Evolutionary conservation across 2,888 invertebrate genomes (phyloP), one percentile per base, ranked within the genome.

Genomic region (Lamellibrachia satsuma): DNA sequence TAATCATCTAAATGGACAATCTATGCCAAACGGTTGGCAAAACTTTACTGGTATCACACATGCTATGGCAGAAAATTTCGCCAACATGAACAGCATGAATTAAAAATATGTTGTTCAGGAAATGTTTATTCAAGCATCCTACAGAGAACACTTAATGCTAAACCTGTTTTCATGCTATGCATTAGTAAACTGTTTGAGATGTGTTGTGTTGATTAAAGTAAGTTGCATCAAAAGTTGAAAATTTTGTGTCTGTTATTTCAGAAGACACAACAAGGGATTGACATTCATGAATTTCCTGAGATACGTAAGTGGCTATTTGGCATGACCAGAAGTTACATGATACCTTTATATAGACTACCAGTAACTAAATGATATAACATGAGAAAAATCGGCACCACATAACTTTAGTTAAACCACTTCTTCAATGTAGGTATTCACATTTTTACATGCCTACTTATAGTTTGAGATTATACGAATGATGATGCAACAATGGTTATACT

Each of bases 261-360:
- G 97, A 97, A 97, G 95, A 96, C 98, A 93, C 97, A 97, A n/a
- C 95, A 97, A 52, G 98, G 98, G 93, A 98, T 98, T 97, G 97
- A 97, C 93, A 97, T 98, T 92, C 98, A 98, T 94, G 98, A 98
- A 94, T 98, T 98, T 96, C 97, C 97, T 8, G 97, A 97, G 11
- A 97, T 99, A 92, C 96, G 97, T 57, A 94, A 93, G 94, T 93
- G 22, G 11, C 22, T 75, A 55, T 75, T 75, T 75, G 52, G n/a
- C n/a, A 75, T 15, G 6, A 55, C 75, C 75, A 39, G 39, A 39
- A 39, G 39, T 39, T 39, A 39, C 39, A 39, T 22, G 22, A 75
- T 75, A n/a, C 4, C 6, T 55, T 22, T 75, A 22, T 75, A 3
- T 39, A 39, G 39, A 39, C 39, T 39, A 39, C 39, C 39, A 39